Evolutionary conservation across 2,888 invertebrate species (phyloP), one percentile per base, ranked within the genome.

Genomic region (Dendrolimus pini): DNA sequence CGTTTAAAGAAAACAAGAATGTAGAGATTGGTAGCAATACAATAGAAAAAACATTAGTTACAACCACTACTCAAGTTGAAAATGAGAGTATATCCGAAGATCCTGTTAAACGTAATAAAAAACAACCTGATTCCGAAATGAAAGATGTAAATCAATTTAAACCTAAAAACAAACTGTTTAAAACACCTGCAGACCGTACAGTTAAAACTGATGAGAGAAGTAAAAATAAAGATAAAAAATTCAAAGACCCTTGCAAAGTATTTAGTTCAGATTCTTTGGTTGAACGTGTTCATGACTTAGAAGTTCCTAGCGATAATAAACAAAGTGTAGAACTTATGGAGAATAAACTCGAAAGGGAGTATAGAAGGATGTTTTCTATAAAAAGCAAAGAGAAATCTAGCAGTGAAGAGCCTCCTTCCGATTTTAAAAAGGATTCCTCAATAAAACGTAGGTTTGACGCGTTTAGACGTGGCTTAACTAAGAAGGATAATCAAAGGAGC

Each of bases 331-430:
- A 83, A 65, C 70, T 72, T 9, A 83, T 82, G 71, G 84, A 85
- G 64, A 85, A 85, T 62, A 82, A 84, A 67, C 62, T 87, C 9
- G 85, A 88, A 67, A 74, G 72, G 58, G 85, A 85, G 61, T 84
- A 84, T 54, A 74, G 81, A 62, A 82, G 74, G 58, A 77, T 85
- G 62, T 85, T 85, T 64, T 60, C 70, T 12, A 62, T 67, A 0
- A 77, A 74, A 58, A 68, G 69, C 6, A 77, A 73, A 64, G 72
- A 78, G 6, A 69, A 68, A 14, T 78, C 71, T 59, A 42, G 68
- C 1, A 73, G 61, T 56, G 58, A 62, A 41, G 72, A 75, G 3
- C 74, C 71, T 62, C 59, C 70, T 3, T 65, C 69, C 12, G 74
- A 76, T 42, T 63, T 74, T 10, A 83, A 83, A 64, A 84, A 79